These are phyloP conservation scores for Notiomystis cincta DNA, from an alignment of 2,113 vertebrate species.

Conservation along the genomic window DNA sequence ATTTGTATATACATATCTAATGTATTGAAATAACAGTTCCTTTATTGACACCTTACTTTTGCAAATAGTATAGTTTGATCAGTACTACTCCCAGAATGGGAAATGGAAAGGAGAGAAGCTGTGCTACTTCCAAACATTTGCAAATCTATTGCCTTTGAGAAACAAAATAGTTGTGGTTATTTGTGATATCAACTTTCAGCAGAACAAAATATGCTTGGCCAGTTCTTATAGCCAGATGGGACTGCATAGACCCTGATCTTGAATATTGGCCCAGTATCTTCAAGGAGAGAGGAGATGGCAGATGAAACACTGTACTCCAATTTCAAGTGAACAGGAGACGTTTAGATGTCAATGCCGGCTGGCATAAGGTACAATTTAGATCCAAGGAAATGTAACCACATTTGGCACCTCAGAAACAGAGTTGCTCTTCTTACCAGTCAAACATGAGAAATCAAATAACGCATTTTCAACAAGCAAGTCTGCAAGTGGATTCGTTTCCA, in stretches of 20 bases:
- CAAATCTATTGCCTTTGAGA: background rate
- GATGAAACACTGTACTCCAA: background rate
- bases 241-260: background rate
- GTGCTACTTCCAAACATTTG: background rate
- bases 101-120: background rate
- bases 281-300: background rate
- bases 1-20: background rate
- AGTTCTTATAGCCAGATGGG: conserved; percentile 7
- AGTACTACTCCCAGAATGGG: background rate
- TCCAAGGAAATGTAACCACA: background rate
- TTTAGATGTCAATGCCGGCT: background rate
- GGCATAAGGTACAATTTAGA: background rate
- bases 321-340: background rate
- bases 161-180: background rate
- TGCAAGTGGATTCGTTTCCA: background rate
- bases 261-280: background rate
- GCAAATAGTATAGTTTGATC: background rate
- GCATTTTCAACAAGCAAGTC: background rate
- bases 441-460: background rate
- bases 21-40: background rate
- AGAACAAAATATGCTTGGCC: conserved; percentile 2
- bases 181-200: background rate
- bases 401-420: background rate
- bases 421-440: background rate
- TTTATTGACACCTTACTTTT: background rate